phyloP scores from a whole-genome alignment of 2,888 invertebrate genomes.

The Stenolophus ochropezus region DNA sequence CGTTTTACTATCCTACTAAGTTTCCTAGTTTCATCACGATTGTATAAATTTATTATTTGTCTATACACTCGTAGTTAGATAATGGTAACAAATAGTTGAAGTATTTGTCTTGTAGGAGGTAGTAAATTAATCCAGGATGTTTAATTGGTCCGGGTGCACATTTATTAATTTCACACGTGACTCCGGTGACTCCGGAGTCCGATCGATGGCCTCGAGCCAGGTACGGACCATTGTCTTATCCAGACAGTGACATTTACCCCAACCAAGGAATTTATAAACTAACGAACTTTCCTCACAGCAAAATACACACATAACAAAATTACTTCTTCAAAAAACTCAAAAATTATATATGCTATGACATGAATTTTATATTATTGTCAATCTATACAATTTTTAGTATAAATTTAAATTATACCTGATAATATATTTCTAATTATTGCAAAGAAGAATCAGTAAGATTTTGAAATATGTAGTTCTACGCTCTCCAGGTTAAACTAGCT shows the following conservation, averaged over 20 bases:
- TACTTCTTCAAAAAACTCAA: neutral
- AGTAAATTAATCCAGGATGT: conserved; percentile 65
- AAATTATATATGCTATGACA: neutral
- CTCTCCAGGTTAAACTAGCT: too few species aligned
- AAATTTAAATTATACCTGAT: too few species aligned
- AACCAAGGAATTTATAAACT: neutral
- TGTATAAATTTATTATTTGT: too few species aligned
- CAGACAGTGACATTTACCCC: conserved; percentile 2
- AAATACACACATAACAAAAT: neutral
- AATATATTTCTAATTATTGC: too few species aligned
- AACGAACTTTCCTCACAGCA: too few species aligned
- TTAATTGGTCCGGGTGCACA: conserved; percentile 71
- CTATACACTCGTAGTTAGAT: too few species aligned
- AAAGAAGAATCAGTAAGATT: too few species aligned
- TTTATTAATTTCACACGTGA: conserved; percentile 73
- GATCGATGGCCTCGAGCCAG: conserved; percentile 66
- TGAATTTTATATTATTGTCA: neutral
- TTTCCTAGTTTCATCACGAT: too few species aligned
- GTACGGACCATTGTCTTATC: conserved; percentile 67
- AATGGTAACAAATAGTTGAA: neutral
- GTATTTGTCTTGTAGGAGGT: neutral
- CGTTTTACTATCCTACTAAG: too few species aligned
- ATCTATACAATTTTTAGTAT: too few species aligned
- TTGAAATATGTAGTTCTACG: too few species aligned
- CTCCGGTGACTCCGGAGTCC: conserved; percentile 65